phyloP scores from a whole-genome alignment of 1,140 invertebrate species.

The Chironomus striatipennis region DNA sequence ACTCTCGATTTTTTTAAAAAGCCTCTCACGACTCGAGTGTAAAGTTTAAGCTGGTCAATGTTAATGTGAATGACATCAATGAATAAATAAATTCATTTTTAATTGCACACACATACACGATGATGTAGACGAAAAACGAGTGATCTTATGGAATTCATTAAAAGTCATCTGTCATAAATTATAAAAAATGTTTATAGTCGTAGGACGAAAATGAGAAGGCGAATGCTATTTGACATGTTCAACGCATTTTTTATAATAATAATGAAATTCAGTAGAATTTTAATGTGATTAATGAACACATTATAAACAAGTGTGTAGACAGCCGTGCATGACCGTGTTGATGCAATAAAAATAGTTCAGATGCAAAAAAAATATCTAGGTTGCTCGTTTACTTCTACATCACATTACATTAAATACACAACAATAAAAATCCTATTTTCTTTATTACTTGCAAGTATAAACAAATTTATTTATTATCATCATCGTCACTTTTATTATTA shows the following conservation, averaged over 20 bases:
- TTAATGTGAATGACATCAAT: conserved; percentile 5
- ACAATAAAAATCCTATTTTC: not conserved
- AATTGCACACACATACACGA: not conserved
- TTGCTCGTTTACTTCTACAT: not conserved
- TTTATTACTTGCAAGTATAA: not conserved
- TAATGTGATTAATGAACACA: no score
- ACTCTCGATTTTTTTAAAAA: not conserved
- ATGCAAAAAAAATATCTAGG: not conserved
- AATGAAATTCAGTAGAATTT: not conserved
- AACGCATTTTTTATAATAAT: not conserved
- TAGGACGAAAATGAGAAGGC: not conserved
- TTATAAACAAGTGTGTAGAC: not conserved
- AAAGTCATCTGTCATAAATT: not conserved
- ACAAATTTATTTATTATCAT: not conserved
- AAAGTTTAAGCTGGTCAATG: conserved; percentile 2
- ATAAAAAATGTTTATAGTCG: not conserved
- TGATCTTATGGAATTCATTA: not conserved
- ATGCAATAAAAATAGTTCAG: conserved; percentile 7
- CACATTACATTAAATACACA: not conserved
- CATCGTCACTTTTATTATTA: no score
- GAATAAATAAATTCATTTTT: conserved; percentile 4
- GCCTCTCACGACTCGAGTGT: not conserved
- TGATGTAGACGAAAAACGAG: no score
- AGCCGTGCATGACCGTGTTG: not conserved
- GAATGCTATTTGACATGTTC: not conserved